phyloP scores from a whole-genome alignment of 2,797 vertebrate species.

The Hozukius guyotensis region DNA sequence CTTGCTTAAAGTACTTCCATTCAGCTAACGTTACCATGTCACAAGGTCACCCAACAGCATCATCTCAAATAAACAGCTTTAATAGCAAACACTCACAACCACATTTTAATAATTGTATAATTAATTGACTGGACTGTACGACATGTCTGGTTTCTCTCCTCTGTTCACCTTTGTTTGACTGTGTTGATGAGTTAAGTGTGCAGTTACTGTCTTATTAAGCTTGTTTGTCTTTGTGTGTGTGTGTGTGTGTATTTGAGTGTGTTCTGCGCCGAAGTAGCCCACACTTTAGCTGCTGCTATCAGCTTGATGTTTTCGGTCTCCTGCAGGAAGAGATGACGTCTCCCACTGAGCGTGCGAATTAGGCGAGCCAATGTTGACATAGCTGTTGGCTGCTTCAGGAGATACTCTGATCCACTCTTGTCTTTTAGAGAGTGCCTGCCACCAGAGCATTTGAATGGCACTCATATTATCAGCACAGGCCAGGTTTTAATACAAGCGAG shows the following conservation, averaged over 20 bases:
- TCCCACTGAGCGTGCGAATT: slow-evolving; percentile 60
- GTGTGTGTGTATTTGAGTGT: neutral
- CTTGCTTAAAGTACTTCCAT: neutral
- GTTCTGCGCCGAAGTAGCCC: slow-evolving; percentile 3
- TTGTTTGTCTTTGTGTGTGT: neutral
- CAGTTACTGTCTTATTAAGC: neutral
- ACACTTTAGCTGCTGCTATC: slow-evolving; percentile 34
- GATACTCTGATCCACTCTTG: slow-evolving; percentile 21
- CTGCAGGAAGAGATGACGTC: slow-evolving; percentile 53
- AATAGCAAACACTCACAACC: neutral
- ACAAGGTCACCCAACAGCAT: neutral
- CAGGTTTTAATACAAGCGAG: neutral
- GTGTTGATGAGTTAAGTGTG: neutral
- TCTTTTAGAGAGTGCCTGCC: neutral
- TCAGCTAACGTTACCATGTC: neutral
- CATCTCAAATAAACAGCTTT: neutral
- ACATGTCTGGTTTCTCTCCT: neutral
- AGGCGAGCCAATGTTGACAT: slow-evolving; percentile 46
- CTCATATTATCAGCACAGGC: neutral
- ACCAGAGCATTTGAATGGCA: slow-evolving; percentile 2
- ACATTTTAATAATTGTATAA: neutral
- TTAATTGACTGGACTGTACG: neutral
- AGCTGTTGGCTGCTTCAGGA: slow-evolving; percentile 49
- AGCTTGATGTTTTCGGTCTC: slow-evolving; percentile 50
- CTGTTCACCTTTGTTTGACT: neutral